Evolutionary conservation across 1,140 invertebrate species (phyloP), one percentile per base, ranked within the genome.

Genomic region (Lasioglossum albipes): DNA sequence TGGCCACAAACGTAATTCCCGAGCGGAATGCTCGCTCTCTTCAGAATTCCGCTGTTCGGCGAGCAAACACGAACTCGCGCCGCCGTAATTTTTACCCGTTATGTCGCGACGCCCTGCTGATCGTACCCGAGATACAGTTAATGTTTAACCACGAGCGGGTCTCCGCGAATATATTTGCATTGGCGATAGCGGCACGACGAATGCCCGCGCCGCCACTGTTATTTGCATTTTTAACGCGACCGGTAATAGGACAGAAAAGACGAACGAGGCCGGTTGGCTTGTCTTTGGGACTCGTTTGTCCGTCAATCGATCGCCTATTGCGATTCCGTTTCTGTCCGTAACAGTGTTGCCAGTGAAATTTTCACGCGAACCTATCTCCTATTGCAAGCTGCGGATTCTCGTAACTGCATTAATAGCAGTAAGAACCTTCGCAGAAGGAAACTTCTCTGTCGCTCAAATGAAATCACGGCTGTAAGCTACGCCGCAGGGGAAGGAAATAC

Each of bases 211-310:
- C 41, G 2, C 22, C 36, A 0, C 42, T 77, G 18, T 77, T 77
- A 71, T 77, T 77, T 36, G 49, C 71, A 77, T 77, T 77, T 77
- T 71, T 71, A 77, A 71, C 67, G 67, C 20, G 75, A 62, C 31
- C 67, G 54, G 9, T 49, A 18, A 75, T n/a, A 67, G 45, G 12
- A 22, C 3, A 10, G 31, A 45, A 59, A 64, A 49, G 5, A 18
- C 5, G 10, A 10, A 10, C 7, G n/a, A 27, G 22, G 9, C 59
- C 20, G n/a, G 57, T 1, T 9, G 1, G 18, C 22, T 59, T n/a
- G 57, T 59, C n/a, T n/a, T 20, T 59, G 7, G 57, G 9, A n/a
- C 52, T 57, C 4, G 54, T 57, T n/a, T 7, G 6, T 7, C 54
- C 54, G 20, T 57, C 54, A 6, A n/a, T 57, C 45, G 45, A 45